A percentile compares a stretch with the other conserved stretches of the same genome.
phyloP scores from a whole-genome alignment of 2,888 invertebrate species.

The Biston stratarius region DNA sequence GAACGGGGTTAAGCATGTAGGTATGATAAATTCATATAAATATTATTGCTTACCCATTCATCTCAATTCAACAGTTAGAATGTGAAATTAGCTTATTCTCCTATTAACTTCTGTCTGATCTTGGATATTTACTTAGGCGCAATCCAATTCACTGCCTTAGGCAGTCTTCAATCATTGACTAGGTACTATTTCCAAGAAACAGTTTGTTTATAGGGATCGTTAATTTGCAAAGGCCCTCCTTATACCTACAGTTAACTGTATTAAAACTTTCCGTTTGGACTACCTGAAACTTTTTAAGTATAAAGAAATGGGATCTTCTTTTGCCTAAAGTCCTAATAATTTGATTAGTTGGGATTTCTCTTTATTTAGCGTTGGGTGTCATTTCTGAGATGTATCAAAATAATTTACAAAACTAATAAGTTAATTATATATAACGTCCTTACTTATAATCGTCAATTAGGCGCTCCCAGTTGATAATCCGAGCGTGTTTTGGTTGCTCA shows the following conservation, averaged over 20 bases:
- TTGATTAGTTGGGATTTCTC: slow-evolving; percentile 18
- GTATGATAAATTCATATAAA: too few relatives aligned
- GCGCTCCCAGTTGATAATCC: too few relatives aligned
- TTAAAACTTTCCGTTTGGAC: slow-evolving; percentile 32
- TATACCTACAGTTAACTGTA: slow-evolving; percentile 19
- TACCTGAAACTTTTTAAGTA: slow-evolving; percentile 29
- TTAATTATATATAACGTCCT: too few relatives aligned
- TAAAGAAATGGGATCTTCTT: slow-evolving; percentile 22
- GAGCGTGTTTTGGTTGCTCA: too few relatives aligned
- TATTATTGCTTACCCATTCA: slow-evolving; percentile 4
- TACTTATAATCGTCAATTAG: too few relatives aligned
- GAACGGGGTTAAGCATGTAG: too few relatives aligned
- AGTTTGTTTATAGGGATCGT: slow-evolving; percentile 16
- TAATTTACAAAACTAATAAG: too few relatives aligned
- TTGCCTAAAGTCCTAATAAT: slow-evolving; percentile 18
- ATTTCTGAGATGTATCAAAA: too few relatives aligned
- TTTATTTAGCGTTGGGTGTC: too few relatives aligned
- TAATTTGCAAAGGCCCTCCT: slow-evolving; percentile 20
- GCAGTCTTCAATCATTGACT: slow-evolving; percentile 11
- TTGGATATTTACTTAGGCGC: slow-evolving; percentile 27
- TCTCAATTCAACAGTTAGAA: slow-evolving; percentile 10
- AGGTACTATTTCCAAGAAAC: slow-evolving; percentile 13
- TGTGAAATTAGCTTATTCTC: slow-evolving; percentile 20
- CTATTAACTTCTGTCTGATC: slow-evolving; percentile 25
- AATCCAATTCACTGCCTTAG: slow-evolving; percentile 26